Conservation (phyloP, 2,888 invertebrate species). For the Trissolcus brochymenae region DNA sequence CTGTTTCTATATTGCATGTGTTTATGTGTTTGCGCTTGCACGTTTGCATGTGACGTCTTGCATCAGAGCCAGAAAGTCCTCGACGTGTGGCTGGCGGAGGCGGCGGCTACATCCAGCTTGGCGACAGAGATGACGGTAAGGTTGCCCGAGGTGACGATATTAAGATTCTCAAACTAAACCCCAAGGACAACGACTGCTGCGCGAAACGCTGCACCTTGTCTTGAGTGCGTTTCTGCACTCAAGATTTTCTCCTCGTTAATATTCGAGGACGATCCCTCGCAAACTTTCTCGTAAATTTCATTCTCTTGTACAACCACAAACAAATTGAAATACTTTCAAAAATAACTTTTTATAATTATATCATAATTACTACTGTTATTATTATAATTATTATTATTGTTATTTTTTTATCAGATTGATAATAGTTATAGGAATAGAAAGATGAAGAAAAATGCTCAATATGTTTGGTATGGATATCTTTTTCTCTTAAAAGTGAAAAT, state of each 20-base stretch:
- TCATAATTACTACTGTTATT: too few relatives aligned
- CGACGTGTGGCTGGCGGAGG: conserved; percentile 53
- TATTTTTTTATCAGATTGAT: too few relatives aligned
- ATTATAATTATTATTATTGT: too few relatives aligned
- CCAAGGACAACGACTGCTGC: conserved; percentile 64
- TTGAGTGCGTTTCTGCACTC: conserved; percentile 48
- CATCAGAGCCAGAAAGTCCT: conserved; percentile 65
- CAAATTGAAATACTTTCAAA: background rate
- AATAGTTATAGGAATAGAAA: too few relatives aligned
- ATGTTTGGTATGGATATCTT: too few relatives aligned
- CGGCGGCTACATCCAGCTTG: conserved; percentile 65
- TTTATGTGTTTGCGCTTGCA: conserved; percentile 62
- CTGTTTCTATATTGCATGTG: conserved; percentile 57
- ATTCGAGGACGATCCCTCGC: too few relatives aligned
- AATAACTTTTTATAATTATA: background rate
- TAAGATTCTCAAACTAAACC: conserved; percentile 54
- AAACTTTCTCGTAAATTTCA: too few relatives aligned
- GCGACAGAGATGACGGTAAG: conserved; percentile 72
- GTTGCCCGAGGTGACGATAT: conserved; percentile 55
- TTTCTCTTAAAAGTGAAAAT: background rate
- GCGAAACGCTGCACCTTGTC: conserved; percentile 68
- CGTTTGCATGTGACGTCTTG: conserved; percentile 63
- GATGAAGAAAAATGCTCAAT: too few relatives aligned
- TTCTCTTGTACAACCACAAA: too few relatives aligned
- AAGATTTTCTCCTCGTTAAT: too few relatives aligned